phyloP scores from a whole-genome alignment of 37 sponge, comb jelly and placozoan genomes.

The Geodia barretti region DNA sequence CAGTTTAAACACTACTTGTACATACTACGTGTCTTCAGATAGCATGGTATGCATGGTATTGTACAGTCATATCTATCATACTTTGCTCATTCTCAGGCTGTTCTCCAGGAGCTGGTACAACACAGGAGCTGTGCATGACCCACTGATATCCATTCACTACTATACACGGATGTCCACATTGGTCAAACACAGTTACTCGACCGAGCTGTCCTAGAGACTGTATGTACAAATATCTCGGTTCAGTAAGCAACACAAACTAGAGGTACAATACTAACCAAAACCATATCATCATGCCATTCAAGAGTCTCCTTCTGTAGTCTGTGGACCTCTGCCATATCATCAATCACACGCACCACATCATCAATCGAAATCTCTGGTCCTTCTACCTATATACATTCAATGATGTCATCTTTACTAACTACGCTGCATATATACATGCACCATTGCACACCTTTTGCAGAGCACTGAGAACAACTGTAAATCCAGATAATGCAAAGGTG shows the following conservation, averaged over 20 bases:
- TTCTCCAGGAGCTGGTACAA: conserved; percentile 55
- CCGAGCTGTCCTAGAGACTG: conserved; percentile 86
- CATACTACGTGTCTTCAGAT: too few relatives aligned
- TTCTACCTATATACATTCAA: not conserved
- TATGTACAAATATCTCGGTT: too few relatives aligned
- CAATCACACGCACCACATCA: not conserved
- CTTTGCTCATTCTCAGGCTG: conserved; percentile 35
- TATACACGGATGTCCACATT: conserved; percentile 50
- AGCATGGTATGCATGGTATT: too few relatives aligned
- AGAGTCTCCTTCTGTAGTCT: not conserved
- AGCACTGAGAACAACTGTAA: too few relatives aligned
- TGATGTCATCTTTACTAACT: not conserved
- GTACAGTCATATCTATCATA: too few relatives aligned
- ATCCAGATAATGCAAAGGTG: too few relatives aligned
- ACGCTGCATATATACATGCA: too few relatives aligned
- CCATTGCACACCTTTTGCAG: not conserved
- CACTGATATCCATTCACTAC: conserved; percentile 69
- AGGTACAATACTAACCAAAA: not conserved
- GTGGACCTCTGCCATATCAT: not conserved
- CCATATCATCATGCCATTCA: not conserved
- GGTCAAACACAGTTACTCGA: conserved; percentile 40
- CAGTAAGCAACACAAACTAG: too few relatives aligned
- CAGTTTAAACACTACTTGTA: too few relatives aligned
- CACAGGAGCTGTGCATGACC: conserved; percentile 63
- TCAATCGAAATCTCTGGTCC: not conserved